These are phyloP conservation scores for Hemitrygon akajei DNA, from an alignment of 2,797 vertebrate species.

Conservation along the genomic window DNA sequence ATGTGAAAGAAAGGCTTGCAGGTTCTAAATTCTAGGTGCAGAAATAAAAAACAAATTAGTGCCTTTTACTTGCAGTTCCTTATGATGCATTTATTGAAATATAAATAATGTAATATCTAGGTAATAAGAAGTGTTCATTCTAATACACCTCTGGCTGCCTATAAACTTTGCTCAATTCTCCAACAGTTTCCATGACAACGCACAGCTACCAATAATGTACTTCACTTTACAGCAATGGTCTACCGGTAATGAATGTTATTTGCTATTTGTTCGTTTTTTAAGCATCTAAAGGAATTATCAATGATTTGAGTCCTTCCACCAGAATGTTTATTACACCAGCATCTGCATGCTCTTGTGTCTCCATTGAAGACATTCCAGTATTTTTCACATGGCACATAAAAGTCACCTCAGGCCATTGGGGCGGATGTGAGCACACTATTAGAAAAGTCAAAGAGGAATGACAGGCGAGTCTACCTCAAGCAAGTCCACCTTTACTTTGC, in stretches of 20 bases:
- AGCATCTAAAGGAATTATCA: too few relatives aligned
- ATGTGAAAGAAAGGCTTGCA: too few relatives aligned
- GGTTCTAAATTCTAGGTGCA: background rate
- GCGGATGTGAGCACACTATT: too few relatives aligned
- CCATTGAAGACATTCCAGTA: background rate
- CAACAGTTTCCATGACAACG: conserved; percentile 1
- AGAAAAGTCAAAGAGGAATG: background rate
- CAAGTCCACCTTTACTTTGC: too few relatives aligned
- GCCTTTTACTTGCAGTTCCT: background rate
- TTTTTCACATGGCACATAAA: background rate
- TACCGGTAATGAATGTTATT: background rate
- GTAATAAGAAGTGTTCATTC: background rate
- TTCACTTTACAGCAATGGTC: background rate
- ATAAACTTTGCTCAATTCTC: background rate
- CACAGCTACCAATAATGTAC: background rate
- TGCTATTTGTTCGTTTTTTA: background rate
- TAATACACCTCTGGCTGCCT: background rate
- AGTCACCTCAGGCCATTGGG: background rate
- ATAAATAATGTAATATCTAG: background rate
- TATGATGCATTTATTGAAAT: background rate
- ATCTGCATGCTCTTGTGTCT: too few relatives aligned
- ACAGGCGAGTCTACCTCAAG: background rate
- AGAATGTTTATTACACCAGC: too few relatives aligned
- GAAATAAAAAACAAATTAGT: background rate
- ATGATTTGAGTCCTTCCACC: too few relatives aligned